These are phyloP conservation scores for Connochaetes taurinus DNA, from an alignment of 2,113 vertebrate species.

Conservation along the genomic window DNA sequence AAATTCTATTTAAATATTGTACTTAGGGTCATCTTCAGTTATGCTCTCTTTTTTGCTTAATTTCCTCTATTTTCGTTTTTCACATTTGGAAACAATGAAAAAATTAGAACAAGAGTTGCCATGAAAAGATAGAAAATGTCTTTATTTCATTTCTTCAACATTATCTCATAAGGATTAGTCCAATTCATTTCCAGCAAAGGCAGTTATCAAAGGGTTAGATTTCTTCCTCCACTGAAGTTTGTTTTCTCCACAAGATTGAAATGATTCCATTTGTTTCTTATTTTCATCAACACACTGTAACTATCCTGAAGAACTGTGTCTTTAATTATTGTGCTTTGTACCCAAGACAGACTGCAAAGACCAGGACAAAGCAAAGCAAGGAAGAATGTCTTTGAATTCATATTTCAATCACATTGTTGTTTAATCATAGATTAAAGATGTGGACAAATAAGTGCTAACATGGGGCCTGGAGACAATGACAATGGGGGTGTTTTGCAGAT, in stretches of 20 bases:
- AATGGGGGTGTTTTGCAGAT: constrained; percentile 48
- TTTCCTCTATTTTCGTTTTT: background rate
- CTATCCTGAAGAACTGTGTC: constrained; percentile 32
- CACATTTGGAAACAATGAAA: background rate
- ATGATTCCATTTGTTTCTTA: constrained; percentile 48
- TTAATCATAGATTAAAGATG: constrained; percentile 66
- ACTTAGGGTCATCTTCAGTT: background rate
- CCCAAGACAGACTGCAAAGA: constrained; percentile 22
- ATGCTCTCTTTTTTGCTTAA: background rate
- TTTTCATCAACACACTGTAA: constrained; percentile 63
- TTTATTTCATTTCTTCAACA: constrained; percentile 41
- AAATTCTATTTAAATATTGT: constrained; percentile 12
- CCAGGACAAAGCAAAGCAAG: constrained; percentile 24
- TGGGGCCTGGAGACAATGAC: background rate
- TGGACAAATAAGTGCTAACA: constrained; percentile 41
- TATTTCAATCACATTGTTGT: constrained; percentile 56
- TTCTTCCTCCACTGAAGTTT: constrained; percentile 33
- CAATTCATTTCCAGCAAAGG: background rate
- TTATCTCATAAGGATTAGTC: background rate
- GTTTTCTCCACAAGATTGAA: background rate
- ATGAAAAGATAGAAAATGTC: constrained; percentile 5
- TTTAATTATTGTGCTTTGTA: constrained; percentile 66
- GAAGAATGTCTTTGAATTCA: constrained; percentile 63
- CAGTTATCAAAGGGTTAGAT: constrained; percentile 17
- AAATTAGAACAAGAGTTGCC: background rate